Percentiles rank a stretch among this genome's conserved stretches.
Evolutionary conservation across 1,140 invertebrate genomes (phyloP).

Genomic region (Drosophila subpulchrella): DNA sequence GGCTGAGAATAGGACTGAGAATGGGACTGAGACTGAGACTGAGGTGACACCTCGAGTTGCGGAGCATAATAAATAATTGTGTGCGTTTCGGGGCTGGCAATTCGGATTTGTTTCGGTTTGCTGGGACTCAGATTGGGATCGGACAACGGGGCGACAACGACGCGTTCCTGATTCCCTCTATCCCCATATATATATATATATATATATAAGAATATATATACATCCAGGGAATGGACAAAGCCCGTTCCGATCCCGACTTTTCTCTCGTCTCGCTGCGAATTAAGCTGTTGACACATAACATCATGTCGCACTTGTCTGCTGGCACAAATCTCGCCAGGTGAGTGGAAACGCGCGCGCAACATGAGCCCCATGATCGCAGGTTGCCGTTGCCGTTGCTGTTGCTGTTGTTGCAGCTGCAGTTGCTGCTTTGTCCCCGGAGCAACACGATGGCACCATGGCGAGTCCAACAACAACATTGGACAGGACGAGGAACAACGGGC

Average conservation of each 20-base stretch:
- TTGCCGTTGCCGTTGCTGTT: constrained; percentile 21
- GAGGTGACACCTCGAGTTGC: constrained; percentile 23
- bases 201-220: too few species aligned
- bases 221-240: neutral
- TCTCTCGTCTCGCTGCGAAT: constrained; percentile 70
- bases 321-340: constrained; percentile 82
- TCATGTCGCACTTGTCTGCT: constrained; percentile 81
- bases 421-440: constrained; percentile 40
- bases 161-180: constrained; percentile 17
- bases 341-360: constrained; percentile 80
- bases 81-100: constrained; percentile 36
- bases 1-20: neutral
- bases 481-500: constrained; percentile 36
- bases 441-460: constrained; percentile 49
- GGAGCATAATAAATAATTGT: constrained; percentile 46
- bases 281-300: constrained; percentile 83
- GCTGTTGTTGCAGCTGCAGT: constrained; percentile 33
- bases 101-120: constrained; percentile 41
- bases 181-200: neutral
- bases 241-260: constrained; percentile 7
- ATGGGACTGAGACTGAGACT: neutral
- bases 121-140: constrained; percentile 64
- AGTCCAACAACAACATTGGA: constrained; percentile 14
- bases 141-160: constrained; percentile 46
- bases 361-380: constrained; percentile 62